Base-by-base conservation (phyloP, 2,797 vertebrate genomes). In the Atherinosoma microstoma region DNA sequence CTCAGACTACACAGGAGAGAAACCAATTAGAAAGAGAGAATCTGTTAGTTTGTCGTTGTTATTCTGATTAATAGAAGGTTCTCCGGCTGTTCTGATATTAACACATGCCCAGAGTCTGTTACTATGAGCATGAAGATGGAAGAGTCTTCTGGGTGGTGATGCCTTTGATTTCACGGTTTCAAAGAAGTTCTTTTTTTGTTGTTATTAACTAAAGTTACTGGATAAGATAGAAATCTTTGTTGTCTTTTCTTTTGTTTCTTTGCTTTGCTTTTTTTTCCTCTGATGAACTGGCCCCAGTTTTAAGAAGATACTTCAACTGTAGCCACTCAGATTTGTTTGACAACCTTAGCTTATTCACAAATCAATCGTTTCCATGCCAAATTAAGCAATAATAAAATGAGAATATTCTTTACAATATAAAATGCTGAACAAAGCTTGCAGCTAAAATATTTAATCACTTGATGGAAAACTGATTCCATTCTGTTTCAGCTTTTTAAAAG, bases 1-100 rank as follows among this genome's bases (percentile, higher is more conserved):
- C 57, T 64, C 45, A 29, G 67, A 27, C 38, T 58, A 66, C 82
- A 64, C 69, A 75, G 59, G 72, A 69, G 49, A 76, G 57, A 82
- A 88, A 71, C 82, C 86, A 89, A 87, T 93, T 91, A 47, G 45
- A 86, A 84, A 84, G 85, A 79, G 57, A 58, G 58, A 86, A 75
- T 78, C 82, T 80, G 70, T 75, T 60, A 60, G 77, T 80, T 86
- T 70, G 80, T 75, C 78, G 72, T 32, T 80, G 75, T 84, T 83
- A 71, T 86, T 54, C 57, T 72, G 58, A 83, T 76, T 75, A 70
- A 40, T 40, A 75, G 61, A 79, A 85, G 77, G 70, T 86, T 87
- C n/a, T 65, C 18, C 8, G 72, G 76, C 74, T 82, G 69, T 87
- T 86, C 42, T 79, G 58, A 78, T 85, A 85, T 82, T 75, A 82